Percentiles rank a stretch among this genome's conserved stretches.
These are phyloP conservation scores for Lepus europaeus DNA, from an alignment of 2,113 vertebrate species.

Conservation along the genomic window DNA sequence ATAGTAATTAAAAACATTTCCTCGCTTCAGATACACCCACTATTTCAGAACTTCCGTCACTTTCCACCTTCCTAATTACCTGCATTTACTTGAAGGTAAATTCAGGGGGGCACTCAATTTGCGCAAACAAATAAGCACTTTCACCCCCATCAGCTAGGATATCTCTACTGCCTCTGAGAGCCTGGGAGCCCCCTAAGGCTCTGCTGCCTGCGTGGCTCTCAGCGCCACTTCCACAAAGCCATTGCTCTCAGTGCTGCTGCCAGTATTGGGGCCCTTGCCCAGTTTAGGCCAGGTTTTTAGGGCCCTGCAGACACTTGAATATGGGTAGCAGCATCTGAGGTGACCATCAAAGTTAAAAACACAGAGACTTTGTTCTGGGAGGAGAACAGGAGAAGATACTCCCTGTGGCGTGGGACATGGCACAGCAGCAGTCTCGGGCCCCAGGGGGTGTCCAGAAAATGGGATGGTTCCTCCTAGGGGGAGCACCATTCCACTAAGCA, in stretches of 20 bases:
- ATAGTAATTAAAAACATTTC: conserved; percentile 55
- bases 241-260: not conserved
- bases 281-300: not conserved
- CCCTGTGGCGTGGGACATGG: not conserved
- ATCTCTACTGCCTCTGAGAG: not conserved
- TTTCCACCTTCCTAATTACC: conserved; percentile 15
- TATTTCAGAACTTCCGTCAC: not conserved
- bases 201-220: not conserved
- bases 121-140: not conserved
- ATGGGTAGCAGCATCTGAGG: not conserved
- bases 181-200: not conserved
- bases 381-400: not conserved
- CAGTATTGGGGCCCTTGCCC: rapidly evolving
- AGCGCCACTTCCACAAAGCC: not conserved
- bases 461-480: not conserved
- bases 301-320: not conserved
- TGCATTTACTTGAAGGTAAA: conserved; percentile 34
- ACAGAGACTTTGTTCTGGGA: not conserved
- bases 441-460: not conserved
- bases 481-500: not conserved
- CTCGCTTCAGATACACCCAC: conserved; percentile 23
- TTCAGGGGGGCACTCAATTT: not conserved
- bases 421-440: too few relatives aligned
- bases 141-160: not conserved
- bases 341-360: not conserved